Conservation (phyloP, 2,113 vertebrate genomes). For the Dicerorhinus sumatrensis region DNA sequence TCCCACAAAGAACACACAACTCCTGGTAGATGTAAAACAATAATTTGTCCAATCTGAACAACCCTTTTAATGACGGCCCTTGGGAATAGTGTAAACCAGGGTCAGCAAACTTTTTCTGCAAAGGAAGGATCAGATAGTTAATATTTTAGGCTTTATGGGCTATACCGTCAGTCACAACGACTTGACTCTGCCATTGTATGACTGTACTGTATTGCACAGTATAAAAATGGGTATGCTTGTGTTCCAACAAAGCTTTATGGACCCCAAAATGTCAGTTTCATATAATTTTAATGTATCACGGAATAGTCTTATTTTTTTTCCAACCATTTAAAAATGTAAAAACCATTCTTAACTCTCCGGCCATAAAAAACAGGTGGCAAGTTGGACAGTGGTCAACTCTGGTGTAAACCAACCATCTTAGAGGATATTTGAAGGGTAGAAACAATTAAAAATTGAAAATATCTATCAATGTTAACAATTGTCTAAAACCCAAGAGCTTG, state of each 20-base stretch:
- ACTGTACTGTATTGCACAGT: background rate
- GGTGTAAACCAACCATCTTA: background rate
- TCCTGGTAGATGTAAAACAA: conserved; percentile 12
- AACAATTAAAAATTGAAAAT: conserved; percentile 39
- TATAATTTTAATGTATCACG: background rate
- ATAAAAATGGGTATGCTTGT: background rate
- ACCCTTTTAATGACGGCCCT: background rate
- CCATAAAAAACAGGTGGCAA: conserved; percentile 28
- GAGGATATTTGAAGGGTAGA: background rate
- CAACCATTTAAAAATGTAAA: background rate
- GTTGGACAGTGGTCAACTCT: background rate
- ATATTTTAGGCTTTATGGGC: background rate
- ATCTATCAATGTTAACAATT: background rate
- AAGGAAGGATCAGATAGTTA: background rate
- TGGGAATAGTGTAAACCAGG: background rate
- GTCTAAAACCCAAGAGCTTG: background rate
- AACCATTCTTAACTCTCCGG: background rate
- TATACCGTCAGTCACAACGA: background rate
- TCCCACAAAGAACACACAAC: background rate
- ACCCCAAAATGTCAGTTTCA: background rate
- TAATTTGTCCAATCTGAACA: background rate
- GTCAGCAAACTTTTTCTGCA: background rate
- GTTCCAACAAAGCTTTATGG: background rate
- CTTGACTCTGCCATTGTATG: background rate
- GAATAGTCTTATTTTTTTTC: background rate